A percentile compares a stretch with the other conserved stretches of the same genome.
Evolutionary conservation across 2,888 invertebrate genomes (phyloP).

Genomic region (Drosophila algonquin): DNA sequence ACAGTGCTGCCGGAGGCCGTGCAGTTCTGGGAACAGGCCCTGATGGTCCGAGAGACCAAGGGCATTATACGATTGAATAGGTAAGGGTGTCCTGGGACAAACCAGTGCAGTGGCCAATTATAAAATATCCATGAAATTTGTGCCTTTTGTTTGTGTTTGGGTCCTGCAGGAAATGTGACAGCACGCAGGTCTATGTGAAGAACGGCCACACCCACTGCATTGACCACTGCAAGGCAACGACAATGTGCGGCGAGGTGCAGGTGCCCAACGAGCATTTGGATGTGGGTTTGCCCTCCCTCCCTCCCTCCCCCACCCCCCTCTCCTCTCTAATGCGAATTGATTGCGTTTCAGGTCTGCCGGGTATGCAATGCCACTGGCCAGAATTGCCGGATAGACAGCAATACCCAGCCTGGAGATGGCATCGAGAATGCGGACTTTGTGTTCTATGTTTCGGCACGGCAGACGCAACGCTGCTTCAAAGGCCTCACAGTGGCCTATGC

Average conservation of each 20-base stretch:
- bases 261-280: constrained; percentile 97
- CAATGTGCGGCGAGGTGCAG: constrained; percentile 97
- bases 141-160: background rate
- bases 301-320: background rate
- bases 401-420: constrained; percentile 87
- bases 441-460: constrained; percentile 97
- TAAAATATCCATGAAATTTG: constrained; percentile 20
- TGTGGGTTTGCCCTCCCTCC: constrained; percentile 86
- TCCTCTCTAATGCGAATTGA: background rate
- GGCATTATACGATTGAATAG: constrained; percentile 94
- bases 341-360: constrained; percentile 89
- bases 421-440: constrained; percentile 95
- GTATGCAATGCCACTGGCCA: constrained; percentile 94
- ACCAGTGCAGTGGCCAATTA: background rate
- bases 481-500: constrained; percentile 98
- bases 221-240: constrained; percentile 90
- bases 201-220: constrained; percentile 94
- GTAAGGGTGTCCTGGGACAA: constrained; percentile 84
- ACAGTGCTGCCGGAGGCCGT: constrained; percentile 96
- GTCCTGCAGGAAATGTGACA: constrained; percentile 91
- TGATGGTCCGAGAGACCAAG: constrained; percentile 94
- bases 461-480: constrained; percentile 95
- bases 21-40: constrained; percentile 95
- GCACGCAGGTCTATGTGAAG: constrained; percentile 93
- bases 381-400: constrained; percentile 88